A percentile compares a stretch with the other conserved stretches of the same genome.
Evolutionary conservation across 2,113 vertebrate genomes (phyloP).

Genomic region (Microcebus lehilahytsara): DNA sequence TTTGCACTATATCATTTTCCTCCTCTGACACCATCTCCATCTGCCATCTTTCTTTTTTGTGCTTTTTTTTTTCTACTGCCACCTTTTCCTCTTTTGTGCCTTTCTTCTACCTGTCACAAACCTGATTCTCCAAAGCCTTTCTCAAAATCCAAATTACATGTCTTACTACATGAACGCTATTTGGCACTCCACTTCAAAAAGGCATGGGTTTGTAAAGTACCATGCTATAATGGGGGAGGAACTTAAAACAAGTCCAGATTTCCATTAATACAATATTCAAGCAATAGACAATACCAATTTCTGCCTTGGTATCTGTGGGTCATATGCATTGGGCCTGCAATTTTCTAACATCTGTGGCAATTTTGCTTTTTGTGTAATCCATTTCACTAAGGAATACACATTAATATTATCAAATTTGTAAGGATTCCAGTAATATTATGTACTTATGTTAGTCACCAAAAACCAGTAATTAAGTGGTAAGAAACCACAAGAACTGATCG

Average conservation of each 20-base stretch:
- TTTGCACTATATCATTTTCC: neutral
- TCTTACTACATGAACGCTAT: neutral
- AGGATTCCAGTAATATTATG: constrained; percentile 55
- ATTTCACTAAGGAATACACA: constrained; percentile 68
- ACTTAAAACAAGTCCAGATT: neutral
- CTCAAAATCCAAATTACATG: neutral
- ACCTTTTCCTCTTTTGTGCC: neutral
- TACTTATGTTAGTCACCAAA: constrained; percentile 50
- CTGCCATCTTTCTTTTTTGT: neutral
- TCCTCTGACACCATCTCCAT: neutral
- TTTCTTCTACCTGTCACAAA: neutral
- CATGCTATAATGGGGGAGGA: neutral
- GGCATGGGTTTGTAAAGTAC: constrained; percentile 12
- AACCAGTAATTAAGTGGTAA: constrained; percentile 62
- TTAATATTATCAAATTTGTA: constrained; percentile 65
- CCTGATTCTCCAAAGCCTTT: neutral
- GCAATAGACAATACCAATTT: constrained; percentile 9
- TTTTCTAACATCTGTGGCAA: constrained; percentile 73
- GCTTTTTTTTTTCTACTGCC: no score
- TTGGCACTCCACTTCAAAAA: neutral
- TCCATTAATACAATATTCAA: constrained; percentile 11
- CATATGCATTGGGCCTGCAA: neutral
- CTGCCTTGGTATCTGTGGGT: neutral
- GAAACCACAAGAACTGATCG: constrained; percentile 69
- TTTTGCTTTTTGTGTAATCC: constrained; percentile 74